These are phyloP conservation scores for Hypothenemus hampei DNA, from an alignment of 1,140 invertebrate genomes.

Conservation along the genomic window DNA sequence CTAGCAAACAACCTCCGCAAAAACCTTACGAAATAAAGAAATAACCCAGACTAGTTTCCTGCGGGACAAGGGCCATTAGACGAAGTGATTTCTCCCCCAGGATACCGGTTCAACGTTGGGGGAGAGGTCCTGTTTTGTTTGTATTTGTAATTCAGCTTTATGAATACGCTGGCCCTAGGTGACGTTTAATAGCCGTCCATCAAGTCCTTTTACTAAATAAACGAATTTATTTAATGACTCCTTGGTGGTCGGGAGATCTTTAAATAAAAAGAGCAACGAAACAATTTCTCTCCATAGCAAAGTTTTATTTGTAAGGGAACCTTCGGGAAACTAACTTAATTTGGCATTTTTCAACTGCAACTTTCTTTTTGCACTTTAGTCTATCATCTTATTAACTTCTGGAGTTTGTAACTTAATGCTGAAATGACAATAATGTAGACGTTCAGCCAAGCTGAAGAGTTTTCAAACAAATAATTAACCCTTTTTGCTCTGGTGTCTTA, in stretches of 20 bases:
- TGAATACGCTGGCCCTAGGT: slow-evolving; percentile 13
- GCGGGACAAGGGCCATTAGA: slow-evolving; percentile 16
- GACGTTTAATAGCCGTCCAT: slow-evolving; percentile 4
- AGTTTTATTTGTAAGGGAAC: neutral
- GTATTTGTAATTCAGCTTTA: slow-evolving; percentile 21
- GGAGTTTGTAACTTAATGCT: too few species aligned
- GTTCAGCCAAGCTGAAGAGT: neutral
- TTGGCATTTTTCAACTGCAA: too few species aligned
- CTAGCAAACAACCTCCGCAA: neutral
- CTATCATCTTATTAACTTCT: too few species aligned
- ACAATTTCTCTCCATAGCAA: neutral
- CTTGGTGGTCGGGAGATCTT: neutral
- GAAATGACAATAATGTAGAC: too few species aligned
- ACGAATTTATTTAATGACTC: slow-evolving; percentile 7
- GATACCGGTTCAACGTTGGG: neutral
- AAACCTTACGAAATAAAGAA: slow-evolving; percentile 9
- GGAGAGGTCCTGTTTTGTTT: slow-evolving; percentile 14
- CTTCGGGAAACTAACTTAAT: neutral
- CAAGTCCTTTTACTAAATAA: slow-evolving; percentile 12
- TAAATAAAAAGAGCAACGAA: neutral
- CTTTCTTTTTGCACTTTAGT: too few species aligned
- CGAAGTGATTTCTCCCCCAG: slow-evolving; percentile 9
- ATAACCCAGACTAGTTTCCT: slow-evolving; percentile 11
- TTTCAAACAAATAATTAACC: slow-evolving; percentile 15
- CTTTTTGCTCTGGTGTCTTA: neutral